Evolutionary conservation across 2,113 vertebrate species (phyloP).

Genomic region (Tor tambroides): DNA sequence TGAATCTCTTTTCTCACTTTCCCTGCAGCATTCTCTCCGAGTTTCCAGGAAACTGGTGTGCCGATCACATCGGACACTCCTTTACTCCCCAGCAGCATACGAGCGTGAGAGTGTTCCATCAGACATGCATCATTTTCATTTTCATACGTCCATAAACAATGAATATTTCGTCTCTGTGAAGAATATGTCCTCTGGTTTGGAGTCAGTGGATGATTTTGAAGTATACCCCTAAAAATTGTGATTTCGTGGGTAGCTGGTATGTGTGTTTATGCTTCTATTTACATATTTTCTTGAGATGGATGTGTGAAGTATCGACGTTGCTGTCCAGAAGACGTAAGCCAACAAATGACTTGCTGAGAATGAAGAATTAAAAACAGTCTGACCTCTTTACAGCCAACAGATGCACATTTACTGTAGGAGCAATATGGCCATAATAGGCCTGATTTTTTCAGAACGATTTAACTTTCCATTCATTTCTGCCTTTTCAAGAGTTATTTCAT

Average conservation of each 20-base stretch:
- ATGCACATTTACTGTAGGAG: not conserved
- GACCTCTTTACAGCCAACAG: not conserved
- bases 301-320: not conserved
- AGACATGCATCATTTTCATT: not conserved
- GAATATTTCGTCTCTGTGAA: not conserved
- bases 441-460: not conserved
- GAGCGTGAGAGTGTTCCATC: conserved; percentile 16
- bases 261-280: not conserved
- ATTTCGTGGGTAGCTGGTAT: not conserved
- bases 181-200: not conserved
- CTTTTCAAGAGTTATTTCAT: not conserved
- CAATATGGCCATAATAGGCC: not conserved
- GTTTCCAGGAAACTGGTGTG: conserved; percentile 82
- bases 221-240: conserved; percentile 2
- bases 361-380: not conserved
- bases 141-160: not conserved
- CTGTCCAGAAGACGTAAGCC: not conserved
- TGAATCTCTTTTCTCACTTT: not conserved
- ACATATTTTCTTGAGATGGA: not conserved
- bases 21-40: conserved; percentile 65
- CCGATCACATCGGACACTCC: conserved; percentile 81
- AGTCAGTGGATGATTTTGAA: not conserved
- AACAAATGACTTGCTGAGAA: not conserved
- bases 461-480: not conserved
- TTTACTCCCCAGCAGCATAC: conserved; percentile 70